phyloP scores from a whole-genome alignment of 2,888 invertebrate genomes.

The Noctua janthina region DNA sequence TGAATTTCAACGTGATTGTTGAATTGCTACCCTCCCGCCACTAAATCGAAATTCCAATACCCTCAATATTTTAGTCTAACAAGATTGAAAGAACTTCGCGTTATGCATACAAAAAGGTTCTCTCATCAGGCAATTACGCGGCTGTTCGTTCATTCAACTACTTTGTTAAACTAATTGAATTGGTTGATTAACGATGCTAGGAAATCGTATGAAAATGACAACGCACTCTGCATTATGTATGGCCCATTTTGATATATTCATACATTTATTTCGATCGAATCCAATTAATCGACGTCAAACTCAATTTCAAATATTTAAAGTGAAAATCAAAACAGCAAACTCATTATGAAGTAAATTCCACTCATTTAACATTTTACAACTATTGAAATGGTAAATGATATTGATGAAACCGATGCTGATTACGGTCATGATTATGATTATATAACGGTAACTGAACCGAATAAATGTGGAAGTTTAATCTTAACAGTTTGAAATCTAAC shows the following conservation, averaged over 20 bases:
- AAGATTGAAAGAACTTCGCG: conserved; percentile 67
- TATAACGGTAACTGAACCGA: not conserved
- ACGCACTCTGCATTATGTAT: conserved; percentile 6
- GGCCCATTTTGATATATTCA: not conserved
- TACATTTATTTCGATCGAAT: not conserved
- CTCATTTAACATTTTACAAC: conserved; percentile 11
- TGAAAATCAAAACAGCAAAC: not conserved
- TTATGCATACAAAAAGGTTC: conserved; percentile 63
- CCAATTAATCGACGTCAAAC: not conserved
- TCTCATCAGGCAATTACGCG: conserved; percentile 50
- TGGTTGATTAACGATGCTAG: conserved; percentile 23
- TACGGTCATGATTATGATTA: not conserved
- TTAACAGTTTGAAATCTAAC: not conserved
- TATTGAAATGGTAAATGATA: conserved; percentile 12
- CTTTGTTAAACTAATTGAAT: conserved; percentile 39
- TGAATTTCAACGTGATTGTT: conserved; percentile 63
- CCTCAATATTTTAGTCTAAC: conserved; percentile 57
- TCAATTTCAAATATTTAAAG: not conserved
- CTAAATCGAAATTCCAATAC: conserved; percentile 49
- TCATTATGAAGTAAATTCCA: not conserved
- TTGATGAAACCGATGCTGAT: not conserved
- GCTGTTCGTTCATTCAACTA: conserved; percentile 41
- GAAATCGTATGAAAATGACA: conserved; percentile 4
- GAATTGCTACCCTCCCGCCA: conserved; percentile 59
- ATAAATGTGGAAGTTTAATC: conserved; percentile 2